Evolutionary conservation across 2,888 invertebrate species (phyloP).

Genomic region (Himalopsyche kuldschensis): DNA sequence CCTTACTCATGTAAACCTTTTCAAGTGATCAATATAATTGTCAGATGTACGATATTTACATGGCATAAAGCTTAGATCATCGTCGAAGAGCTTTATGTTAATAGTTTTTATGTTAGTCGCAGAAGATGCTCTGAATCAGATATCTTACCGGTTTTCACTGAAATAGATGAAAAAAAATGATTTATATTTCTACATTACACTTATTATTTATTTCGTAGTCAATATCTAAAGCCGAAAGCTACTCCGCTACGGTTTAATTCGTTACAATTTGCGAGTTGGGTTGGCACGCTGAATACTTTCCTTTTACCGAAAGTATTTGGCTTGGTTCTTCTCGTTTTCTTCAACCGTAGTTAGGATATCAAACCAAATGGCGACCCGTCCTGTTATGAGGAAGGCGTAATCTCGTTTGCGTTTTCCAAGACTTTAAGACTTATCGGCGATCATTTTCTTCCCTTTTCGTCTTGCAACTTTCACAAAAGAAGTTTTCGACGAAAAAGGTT

Average conservation of each 20-base stretch:
- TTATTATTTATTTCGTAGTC: background rate
- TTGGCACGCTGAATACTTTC: background rate
- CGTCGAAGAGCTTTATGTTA: background rate
- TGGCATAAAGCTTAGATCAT: background rate
- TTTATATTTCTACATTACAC: background rate
- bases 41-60: too few relatives aligned
- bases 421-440: background rate
- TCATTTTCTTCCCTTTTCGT: background rate
- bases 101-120: background rate
- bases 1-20: too few relatives aligned
- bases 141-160: background rate
- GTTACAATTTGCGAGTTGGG: background rate
- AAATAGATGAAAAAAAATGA: background rate
- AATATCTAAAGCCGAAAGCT: background rate
- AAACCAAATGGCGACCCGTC: background rate
- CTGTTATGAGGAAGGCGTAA: background rate
- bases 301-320: background rate
- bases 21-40: too few relatives aligned
- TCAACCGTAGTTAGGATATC: background rate
- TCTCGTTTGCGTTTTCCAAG: background rate
- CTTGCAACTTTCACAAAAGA: background rate
- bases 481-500: background rate
- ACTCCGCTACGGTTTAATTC: background rate
- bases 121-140: background rate
- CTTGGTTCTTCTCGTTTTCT: background rate